phyloP scores from a whole-genome alignment of 2,113 vertebrate genomes.

The Chaetops frenatus region DNA sequence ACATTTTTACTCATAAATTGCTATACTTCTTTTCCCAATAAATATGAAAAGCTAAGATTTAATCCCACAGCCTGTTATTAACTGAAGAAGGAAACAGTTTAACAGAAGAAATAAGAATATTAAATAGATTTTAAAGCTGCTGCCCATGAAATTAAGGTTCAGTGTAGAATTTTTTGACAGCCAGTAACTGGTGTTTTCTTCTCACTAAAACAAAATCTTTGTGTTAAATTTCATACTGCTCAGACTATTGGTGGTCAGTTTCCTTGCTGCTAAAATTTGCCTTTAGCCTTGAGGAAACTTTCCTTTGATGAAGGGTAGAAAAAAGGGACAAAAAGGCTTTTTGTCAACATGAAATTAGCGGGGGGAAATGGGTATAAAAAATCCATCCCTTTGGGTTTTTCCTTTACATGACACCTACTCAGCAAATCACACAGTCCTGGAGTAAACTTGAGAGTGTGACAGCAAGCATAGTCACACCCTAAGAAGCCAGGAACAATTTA shows the following conservation, averaged over 20 bases:
- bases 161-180: background rate
- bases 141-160: background rate
- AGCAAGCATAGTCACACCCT: conserved; percentile 6
- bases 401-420: background rate
- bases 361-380: background rate
- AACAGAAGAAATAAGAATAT: background rate
- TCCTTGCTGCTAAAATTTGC: background rate
- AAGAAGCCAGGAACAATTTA: conserved; percentile 20
- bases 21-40: background rate
- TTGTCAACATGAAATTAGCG: background rate
- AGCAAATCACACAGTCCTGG: background rate
- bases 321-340: background rate
- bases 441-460: conserved; percentile 2
- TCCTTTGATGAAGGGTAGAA: background rate
- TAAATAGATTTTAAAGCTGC: background rate
- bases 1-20: background rate
- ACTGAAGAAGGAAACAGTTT: background rate
- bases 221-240: background rate
- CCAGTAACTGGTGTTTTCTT: background rate
- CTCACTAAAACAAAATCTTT: background rate
- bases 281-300: background rate
- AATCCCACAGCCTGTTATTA: conserved; percentile 1
- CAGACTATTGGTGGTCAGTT: background rate
- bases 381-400: background rate
- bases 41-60: background rate